phyloP scores from a whole-genome alignment of 2,888 invertebrate species.

The Dynastes tityus region DNA sequence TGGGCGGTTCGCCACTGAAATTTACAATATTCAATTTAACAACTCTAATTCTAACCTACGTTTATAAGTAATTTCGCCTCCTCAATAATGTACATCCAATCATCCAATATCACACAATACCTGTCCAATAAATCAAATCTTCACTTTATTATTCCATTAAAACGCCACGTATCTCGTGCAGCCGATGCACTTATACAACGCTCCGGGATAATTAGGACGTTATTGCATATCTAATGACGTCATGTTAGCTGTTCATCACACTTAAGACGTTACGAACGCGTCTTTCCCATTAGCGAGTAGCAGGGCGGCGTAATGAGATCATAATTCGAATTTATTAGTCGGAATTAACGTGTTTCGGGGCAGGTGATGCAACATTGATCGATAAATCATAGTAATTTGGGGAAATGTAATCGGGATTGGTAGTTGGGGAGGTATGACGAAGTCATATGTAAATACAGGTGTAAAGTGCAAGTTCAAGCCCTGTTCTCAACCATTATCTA shows the following conservation, averaged over 20 bases:
- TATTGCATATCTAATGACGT: background rate
- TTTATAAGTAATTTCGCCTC: too few species aligned
- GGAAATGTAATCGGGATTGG: too few species aligned
- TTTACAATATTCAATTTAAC: too few species aligned
- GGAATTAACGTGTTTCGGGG: background rate
- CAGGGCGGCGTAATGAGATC: background rate
- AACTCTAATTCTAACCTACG: too few species aligned
- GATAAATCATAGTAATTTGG: background rate
- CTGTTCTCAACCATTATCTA: too few species aligned
- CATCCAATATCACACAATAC: too few species aligned
- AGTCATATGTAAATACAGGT: too few species aligned
- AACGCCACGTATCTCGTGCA: background rate
- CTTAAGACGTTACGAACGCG: conserved; percentile 7
- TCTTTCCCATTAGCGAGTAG: background rate
- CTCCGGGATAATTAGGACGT: conserved; percentile 6
- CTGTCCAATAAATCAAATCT: too few species aligned
- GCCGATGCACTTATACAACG: conserved; percentile 11
- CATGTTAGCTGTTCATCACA: conserved; percentile 17
- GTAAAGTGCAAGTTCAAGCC: too few species aligned
- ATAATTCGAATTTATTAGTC: conserved; percentile 12
- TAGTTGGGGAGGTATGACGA: too few species aligned
- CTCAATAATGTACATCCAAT: too few species aligned
- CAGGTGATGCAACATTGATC: background rate
- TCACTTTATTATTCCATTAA: conserved; percentile 28
- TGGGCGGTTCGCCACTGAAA: too few species aligned